Evolutionary conservation across 2,888 invertebrate genomes (phyloP).

Genomic region (Bellardia pandia): DNA sequence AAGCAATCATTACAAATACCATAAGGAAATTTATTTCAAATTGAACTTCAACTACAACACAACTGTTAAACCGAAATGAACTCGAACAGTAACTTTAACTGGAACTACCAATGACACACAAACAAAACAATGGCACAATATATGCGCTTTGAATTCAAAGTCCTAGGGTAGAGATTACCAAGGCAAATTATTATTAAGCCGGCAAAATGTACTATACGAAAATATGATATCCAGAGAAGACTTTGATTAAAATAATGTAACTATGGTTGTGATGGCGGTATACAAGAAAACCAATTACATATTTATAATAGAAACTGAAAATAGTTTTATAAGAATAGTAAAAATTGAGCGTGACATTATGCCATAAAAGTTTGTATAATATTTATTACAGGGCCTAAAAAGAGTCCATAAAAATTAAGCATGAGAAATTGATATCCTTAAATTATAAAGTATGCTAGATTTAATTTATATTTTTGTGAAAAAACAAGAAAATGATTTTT

Average conservation of each 20-base stretch:
- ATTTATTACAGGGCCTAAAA: neutral
- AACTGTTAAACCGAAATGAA: neutral
- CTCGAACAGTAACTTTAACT: neutral
- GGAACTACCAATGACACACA: neutral
- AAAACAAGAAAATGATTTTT: neutral
- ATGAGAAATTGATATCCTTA: neutral
- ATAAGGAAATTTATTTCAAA: slow-evolving; percentile 22
- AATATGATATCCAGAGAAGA: neutral
- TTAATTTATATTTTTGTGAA: neutral
- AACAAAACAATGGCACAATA: neutral
- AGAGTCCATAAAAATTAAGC: neutral
- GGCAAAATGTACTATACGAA: slow-evolving; percentile 2
- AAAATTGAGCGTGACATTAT: neutral
- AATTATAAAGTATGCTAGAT: neutral
- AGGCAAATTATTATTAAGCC: slow-evolving; percentile 30
- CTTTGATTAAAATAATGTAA: neutral
- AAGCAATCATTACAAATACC: slow-evolving; percentile 5
- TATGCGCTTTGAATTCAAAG: neutral
- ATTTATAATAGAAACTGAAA: neutral
- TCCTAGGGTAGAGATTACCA: neutral
- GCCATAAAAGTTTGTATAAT: neutral
- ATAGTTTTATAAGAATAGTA: neutral
- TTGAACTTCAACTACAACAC: slow-evolving; percentile 7
- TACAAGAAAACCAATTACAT: neutral
- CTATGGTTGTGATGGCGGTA: neutral